Percentiles rank a stretch among this genome's conserved stretches.
These are phyloP conservation scores for Cairina moschata DNA, from an alignment of 2,113 vertebrate species.

Conservation along the genomic window DNA sequence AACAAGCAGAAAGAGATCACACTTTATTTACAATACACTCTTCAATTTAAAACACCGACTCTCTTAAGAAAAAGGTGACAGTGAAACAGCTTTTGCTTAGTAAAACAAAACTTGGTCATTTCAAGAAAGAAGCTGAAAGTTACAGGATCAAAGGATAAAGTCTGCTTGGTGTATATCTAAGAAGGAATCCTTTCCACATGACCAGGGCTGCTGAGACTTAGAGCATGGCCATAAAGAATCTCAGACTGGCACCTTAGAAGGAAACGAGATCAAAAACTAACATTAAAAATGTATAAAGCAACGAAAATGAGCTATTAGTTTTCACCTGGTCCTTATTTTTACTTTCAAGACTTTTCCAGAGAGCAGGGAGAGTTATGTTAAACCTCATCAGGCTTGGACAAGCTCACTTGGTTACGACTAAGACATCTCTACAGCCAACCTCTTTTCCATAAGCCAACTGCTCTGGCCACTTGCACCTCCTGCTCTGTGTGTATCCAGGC, in stretches of 20 bases:
- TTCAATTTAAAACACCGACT: not conserved
- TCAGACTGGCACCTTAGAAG: not conserved
- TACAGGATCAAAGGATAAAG: not conserved
- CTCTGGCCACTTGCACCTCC: not conserved
- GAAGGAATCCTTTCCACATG: not conserved
- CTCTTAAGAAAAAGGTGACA: not conserved
- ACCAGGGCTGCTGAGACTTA: not conserved
- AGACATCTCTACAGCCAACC: not conserved
- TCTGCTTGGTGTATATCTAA: not conserved
- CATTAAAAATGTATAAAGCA: not conserved
- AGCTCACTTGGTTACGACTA: not conserved
- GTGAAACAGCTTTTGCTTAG: not conserved
- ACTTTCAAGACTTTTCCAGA: not conserved
- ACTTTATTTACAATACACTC: not conserved
- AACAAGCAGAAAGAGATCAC: not conserved
- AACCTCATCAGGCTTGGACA: rapidly evolving
- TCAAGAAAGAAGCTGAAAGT: not conserved
- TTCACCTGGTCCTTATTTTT: not conserved
- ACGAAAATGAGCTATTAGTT: not conserved
- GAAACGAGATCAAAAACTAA: not conserved
- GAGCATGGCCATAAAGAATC: not conserved
- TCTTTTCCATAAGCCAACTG: not conserved
- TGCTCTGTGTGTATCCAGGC: rapidly evolving
- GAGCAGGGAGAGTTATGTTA: not conserved
- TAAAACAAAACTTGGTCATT: not conserved